Conservation (phyloP, 2,113 vertebrate species). For the Channa argus region DNA sequence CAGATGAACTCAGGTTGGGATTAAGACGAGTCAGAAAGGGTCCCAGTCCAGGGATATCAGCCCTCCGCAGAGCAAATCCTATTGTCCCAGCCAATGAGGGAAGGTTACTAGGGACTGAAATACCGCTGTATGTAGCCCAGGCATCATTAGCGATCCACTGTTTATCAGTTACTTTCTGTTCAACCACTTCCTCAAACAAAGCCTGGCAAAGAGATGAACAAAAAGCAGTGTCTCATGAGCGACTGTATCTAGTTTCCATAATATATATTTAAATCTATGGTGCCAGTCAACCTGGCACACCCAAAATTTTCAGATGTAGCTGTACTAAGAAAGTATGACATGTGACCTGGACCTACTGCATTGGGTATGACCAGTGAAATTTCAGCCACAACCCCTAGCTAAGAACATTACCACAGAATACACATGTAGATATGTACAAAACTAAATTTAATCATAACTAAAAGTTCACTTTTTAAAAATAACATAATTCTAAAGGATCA, state of each 20-base stretch:
- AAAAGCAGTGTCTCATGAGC: background rate
- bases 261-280: background rate
- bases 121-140: conserved; percentile 63
- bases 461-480: too few relatives aligned
- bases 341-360: too few relatives aligned
- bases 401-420: too few relatives aligned
- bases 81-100: conserved; percentile 64
- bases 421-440: too few relatives aligned
- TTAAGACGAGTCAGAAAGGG: conserved; percentile 60
- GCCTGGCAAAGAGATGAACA: conserved; percentile 4
- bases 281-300: too few relatives aligned
- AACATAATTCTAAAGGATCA: too few relatives aligned
- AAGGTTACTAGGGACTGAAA: conserved; percentile 45
- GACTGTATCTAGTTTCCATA: background rate
- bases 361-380: too few relatives aligned
- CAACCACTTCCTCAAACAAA: conserved; percentile 63
- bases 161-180: conserved; percentile 65
- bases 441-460: too few relatives aligned
- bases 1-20: conserved; percentile 33
- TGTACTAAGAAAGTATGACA: too few relatives aligned
- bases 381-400: too few relatives aligned
- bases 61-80: conserved; percentile 70
- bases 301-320: too few relatives aligned
- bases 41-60: conserved; percentile 63
- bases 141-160: conserved; percentile 76